phyloP scores from a whole-genome alignment of 2,888 invertebrate species.

The Erynnis tages region DNA sequence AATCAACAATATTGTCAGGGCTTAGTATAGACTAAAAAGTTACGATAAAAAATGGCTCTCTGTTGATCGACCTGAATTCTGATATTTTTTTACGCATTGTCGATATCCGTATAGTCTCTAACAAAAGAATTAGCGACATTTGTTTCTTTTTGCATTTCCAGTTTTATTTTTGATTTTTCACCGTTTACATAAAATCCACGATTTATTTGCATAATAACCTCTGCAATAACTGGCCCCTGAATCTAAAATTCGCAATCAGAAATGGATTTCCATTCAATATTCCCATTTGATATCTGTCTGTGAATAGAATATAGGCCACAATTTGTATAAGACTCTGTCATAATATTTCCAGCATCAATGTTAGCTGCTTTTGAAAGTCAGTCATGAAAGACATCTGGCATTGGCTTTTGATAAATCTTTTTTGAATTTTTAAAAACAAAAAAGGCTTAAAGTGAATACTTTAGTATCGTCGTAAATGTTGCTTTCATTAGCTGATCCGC shows the following conservation, averaged over 20 bases:
- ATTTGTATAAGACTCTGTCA: slow-evolving; percentile 24
- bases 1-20: too few relatives aligned
- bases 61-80: too few relatives aligned
- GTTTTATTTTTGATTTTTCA: slow-evolving; percentile 1
- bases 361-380: slow-evolving; percentile 18
- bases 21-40: too few relatives aligned
- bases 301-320: slow-evolving; percentile 25
- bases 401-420: slow-evolving; percentile 1
- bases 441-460: too few relatives aligned
- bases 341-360: slow-evolving; percentile 12
- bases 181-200: not conserved
- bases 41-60: too few relatives aligned
- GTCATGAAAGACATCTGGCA: slow-evolving; percentile 7
- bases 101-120: too few relatives aligned
- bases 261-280: slow-evolving; percentile 26
- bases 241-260: slow-evolving; percentile 25
- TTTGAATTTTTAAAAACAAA: not conserved
- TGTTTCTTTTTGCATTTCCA: too few relatives aligned
- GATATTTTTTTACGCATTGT: too few relatives aligned
- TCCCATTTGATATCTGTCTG: slow-evolving; percentile 15
- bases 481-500: too few relatives aligned
- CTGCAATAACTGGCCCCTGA: slow-evolving; percentile 3
- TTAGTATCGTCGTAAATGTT: too few relatives aligned
- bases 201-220: slow-evolving; percentile 6
- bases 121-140: too few relatives aligned